Evolutionary conservation across 2,113 vertebrate genomes (phyloP).

Genomic region (Leptodactylus fuscus): DNA sequence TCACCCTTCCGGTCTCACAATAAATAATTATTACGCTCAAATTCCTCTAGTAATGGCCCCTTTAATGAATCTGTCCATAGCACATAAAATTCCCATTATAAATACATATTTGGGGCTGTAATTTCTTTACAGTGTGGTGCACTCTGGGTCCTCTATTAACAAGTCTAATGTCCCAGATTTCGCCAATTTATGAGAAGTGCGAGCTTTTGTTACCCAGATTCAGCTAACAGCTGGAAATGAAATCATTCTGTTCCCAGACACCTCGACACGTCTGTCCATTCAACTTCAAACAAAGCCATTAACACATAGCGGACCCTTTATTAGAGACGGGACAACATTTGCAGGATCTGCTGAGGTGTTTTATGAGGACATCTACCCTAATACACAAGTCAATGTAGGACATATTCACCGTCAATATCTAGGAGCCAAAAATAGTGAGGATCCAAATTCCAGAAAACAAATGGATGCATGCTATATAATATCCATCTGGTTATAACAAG

Average conservation of each 20-base stretch:
- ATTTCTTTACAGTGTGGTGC: conserved; percentile 34
- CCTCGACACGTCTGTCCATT: conserved; percentile 23
- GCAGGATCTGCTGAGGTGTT: conserved; percentile 21
- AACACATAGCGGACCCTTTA: conserved; percentile 40
- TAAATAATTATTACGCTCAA: conserved; percentile 34
- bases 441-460: neutral
- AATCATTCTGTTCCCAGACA: conserved; percentile 36
- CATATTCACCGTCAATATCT: neutral
- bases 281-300: conserved; percentile 36
- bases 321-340: conserved; percentile 1
- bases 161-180: conserved; percentile 30
- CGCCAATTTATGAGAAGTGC: conserved; percentile 27
- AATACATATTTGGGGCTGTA: conserved; percentile 39
- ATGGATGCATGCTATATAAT: neutral
- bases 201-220: conserved; percentile 11
- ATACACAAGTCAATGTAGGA: neutral
- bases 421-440: neutral
- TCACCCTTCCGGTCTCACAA: conserved; percentile 19
- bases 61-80: conserved; percentile 37
- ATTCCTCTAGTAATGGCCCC: conserved; percentile 22
- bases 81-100: conserved; percentile 49
- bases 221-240: conserved; percentile 33
- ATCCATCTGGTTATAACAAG: neutral
- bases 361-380: conserved; percentile 30
- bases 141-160: conserved; percentile 9